These are phyloP conservation scores for Petrocephalus zakoni DNA, from an alignment of 2,113 vertebrate genomes.

Conservation along the genomic window DNA sequence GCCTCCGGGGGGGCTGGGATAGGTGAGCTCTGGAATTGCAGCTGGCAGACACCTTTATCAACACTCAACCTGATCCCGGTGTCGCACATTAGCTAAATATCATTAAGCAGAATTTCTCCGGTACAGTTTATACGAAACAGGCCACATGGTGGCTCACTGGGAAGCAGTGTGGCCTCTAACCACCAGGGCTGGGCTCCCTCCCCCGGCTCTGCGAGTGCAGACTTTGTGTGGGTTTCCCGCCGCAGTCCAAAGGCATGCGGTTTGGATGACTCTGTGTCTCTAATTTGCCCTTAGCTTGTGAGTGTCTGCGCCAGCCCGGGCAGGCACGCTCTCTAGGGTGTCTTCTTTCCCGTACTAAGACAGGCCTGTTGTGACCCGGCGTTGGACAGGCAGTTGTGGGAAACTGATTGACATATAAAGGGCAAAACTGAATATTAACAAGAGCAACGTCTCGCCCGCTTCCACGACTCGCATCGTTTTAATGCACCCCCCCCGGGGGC, in stretches of 20 bases:
- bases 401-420: background rate
- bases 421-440: background rate
- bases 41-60: background rate
- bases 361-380: background rate
- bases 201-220: background rate
- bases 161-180: background rate
- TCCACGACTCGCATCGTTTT: background rate
- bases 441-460: background rate
- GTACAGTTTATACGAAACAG: background rate
- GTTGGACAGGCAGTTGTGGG: background rate
- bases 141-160: background rate
- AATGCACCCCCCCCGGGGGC: background rate
- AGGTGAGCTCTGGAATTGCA: background rate
- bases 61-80: background rate
- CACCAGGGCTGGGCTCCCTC: background rate
- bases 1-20: background rate
- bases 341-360: background rate
- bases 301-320: background rate
- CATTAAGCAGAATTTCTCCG: background rate
- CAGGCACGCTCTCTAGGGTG: background rate
- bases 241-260: background rate
- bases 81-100: background rate
- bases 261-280: background rate
- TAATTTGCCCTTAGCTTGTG: background rate
- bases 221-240: background rate